phyloP scores from a whole-genome alignment of 2,888 invertebrate species.

The Dyspetes luteomarginatus region DNA sequence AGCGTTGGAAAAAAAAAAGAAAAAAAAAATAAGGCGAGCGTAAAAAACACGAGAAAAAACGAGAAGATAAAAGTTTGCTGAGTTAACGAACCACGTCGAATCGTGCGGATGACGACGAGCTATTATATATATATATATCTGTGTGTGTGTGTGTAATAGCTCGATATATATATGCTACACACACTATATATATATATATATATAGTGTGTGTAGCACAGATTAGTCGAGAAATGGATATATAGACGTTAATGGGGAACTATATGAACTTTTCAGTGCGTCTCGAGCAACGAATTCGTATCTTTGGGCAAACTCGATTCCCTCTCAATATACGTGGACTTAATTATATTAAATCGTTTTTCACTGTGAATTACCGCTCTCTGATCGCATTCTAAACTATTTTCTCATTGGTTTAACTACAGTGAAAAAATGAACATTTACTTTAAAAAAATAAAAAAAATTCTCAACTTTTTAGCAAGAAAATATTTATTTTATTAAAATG shows the following conservation, averaged over 20 bases:
- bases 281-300: conserved; percentile 16
- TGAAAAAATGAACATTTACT: neutral
- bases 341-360: conserved; percentile 45
- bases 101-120: conserved; percentile 15
- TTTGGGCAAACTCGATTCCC: neutral
- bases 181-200: too few relatives aligned
- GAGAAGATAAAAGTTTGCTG: conserved; percentile 4
- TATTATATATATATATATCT: neutral
- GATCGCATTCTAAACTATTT: conserved; percentile 53
- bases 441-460: neutral
- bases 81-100: conserved; percentile 52
- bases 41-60: too few relatives aligned
- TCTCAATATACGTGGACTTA: neutral
- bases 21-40: neutral
- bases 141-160: neutral
- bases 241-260: conserved; percentile 29
- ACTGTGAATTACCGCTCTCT: neutral
- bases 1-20: neutral
- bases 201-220: too few relatives aligned
- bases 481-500: too few relatives aligned
- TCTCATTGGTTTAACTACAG: conserved; percentile 55
- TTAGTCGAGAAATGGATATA: neutral
- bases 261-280: conserved; percentile 49
- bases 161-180: too few relatives aligned
- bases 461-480: too few relatives aligned